Percentiles rank a stretch among this genome's conserved stretches.
These are phyloP conservation scores for Luperina testacea DNA, from an alignment of 2,888 invertebrate genomes.

Conservation along the genomic window DNA sequence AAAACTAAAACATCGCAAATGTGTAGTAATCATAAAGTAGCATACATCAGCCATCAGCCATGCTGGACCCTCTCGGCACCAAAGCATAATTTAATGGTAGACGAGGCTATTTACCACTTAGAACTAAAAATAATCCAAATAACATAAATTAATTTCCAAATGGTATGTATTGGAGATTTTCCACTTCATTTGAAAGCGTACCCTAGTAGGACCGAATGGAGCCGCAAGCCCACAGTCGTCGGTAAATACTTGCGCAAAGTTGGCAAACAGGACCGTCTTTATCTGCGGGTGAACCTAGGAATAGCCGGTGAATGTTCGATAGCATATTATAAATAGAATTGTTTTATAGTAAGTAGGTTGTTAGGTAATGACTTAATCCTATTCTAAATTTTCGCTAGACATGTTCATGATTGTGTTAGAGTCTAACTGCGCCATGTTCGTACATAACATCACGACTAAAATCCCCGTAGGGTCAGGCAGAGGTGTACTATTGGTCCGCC, in stretches of 20 bases:
- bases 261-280: slow-evolving; percentile 41
- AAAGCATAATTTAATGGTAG: not conserved
- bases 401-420: not conserved
- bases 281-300: slow-evolving; percentile 23
- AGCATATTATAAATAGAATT: slow-evolving; percentile 21
- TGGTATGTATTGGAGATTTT: slow-evolving; percentile 33
- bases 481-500: not conserved
- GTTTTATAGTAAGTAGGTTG: not conserved
- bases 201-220: slow-evolving; percentile 3
- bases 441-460: not conserved
- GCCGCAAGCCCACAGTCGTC: slow-evolving; percentile 35
- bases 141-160: slow-evolving; percentile 26
- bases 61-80: not conserved
- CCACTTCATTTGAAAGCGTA: slow-evolving; percentile 43
- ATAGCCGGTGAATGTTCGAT: slow-evolving; percentile 4
- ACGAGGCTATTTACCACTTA: not conserved
- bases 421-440: not conserved
- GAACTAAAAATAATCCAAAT: slow-evolving; percentile 12
- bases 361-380: not conserved
- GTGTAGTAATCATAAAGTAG: not conserved
- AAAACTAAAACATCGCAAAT: not conserved
- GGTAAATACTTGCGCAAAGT: slow-evolving; percentile 52
- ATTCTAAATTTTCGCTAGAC: not conserved
- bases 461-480: not conserved
- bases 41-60: not conserved